phyloP scores from a whole-genome alignment of 2,113 vertebrate species.

The Calidris pugnax region DNA sequence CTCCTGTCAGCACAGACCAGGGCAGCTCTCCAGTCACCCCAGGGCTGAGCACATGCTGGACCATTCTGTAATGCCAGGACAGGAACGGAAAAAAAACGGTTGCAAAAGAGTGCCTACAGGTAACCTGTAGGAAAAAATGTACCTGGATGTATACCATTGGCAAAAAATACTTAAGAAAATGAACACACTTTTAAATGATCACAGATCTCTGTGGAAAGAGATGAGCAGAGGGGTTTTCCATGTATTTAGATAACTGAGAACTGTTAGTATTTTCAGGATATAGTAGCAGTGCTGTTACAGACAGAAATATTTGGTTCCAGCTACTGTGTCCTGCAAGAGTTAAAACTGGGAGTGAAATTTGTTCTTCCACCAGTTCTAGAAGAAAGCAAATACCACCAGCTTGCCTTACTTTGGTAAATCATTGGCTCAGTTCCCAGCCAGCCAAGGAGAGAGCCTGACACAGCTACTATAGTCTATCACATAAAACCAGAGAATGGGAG shows the following conservation, averaged over 20 bases:
- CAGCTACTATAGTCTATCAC: background rate
- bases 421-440: background rate
- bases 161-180: background rate
- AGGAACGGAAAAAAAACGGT: background rate
- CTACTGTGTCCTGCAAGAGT: background rate
- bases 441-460: background rate
- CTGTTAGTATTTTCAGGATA: background rate
- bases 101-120: background rate
- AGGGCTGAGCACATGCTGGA: background rate
- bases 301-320: background rate
- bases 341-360: background rate
- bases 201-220: background rate
- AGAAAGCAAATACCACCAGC: background rate
- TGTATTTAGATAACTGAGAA: accelerated
- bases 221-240: background rate
- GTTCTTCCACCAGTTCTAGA: background rate
- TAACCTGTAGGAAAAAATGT: background rate
- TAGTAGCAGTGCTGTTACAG: background rate
- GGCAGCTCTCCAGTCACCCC: background rate
- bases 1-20: background rate
- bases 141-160: background rate
- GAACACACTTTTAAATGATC: background rate
- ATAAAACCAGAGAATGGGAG: background rate
- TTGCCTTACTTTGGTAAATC: background rate
- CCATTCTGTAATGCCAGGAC: background rate